Evolutionary conservation across 2,113 vertebrate species (phyloP), one percentile per base, ranked within the genome.

Genomic region (Aegotheles bennettii): DNA sequence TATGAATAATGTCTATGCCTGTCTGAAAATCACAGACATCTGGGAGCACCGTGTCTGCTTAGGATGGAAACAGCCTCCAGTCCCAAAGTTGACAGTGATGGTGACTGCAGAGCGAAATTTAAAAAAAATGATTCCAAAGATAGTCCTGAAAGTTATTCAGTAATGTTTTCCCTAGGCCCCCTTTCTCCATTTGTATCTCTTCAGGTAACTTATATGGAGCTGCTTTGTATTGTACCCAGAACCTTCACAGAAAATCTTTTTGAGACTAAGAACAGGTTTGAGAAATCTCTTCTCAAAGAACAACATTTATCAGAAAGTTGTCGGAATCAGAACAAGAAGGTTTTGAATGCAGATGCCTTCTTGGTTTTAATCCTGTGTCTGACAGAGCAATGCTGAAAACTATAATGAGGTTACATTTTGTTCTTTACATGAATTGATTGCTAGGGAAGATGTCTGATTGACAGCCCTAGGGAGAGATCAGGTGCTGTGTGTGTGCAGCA

Each of bases 401-500:
- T 40, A 0, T 90, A 90, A 86, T 59, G 79, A 93, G 79, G 71
- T 90, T 93, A 33, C 33, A n/a, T 89, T 97, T 93, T 92, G 71
- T 94, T 90, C 83, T 92, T 91, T 68, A 51, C 51, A 19, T 57
- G 60, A 77, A 38, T 68, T 90, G 90, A 91, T 88, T 90, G 68
- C 88, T 81, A 11, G 79, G 60, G 71, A 93, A 87, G 83, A 48
- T 80, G 54, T 69, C 47, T 95, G 85, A 91, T 42, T 80, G 90
- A 86, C 91, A 92, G 56, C 89, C 56, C 38, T 24, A 33, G 84
- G 76, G 80, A 59, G 71, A 73, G 89, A 79, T 91, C 84, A 82
- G 69, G 40, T 81, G 56, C 56, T 91, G 43, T 92, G 88, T 92
- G 88, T 87, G 90, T 68, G 90, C 84, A 88, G 90, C 92, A 91